phyloP scores from a whole-genome alignment of 2,888 invertebrate species.

The Iselma pallidipennis region DNA sequence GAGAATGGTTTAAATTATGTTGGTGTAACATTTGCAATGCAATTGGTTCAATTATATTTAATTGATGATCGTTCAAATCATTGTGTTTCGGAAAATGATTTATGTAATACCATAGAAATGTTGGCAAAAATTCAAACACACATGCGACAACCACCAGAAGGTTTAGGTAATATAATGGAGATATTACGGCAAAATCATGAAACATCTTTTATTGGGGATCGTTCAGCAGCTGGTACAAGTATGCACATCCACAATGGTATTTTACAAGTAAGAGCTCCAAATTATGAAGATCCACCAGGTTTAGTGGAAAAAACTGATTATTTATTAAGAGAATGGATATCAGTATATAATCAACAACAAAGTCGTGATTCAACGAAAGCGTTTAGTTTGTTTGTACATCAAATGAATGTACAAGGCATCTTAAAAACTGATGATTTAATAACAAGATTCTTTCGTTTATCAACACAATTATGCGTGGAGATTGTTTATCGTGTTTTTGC shows the following conservation, averaged over 20 bases:
- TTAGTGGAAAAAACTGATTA: slow-evolving; percentile 94
- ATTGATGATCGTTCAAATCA: slow-evolving; percentile 81
- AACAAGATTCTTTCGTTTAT: slow-evolving; percentile 94
- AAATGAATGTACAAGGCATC: slow-evolving; percentile 96
- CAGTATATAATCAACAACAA: slow-evolving; percentile 80
- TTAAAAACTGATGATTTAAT: slow-evolving; percentile 97
- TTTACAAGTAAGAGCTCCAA: slow-evolving; percentile 81
- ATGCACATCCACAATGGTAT: slow-evolving; percentile 94
- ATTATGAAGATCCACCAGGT: slow-evolving; percentile 92
- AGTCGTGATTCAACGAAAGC: slow-evolving; percentile 87
- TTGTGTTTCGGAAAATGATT: slow-evolving; percentile 79
- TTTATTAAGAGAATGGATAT: slow-evolving; percentile 94
- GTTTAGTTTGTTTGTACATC: slow-evolving; percentile 91
- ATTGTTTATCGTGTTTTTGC: slow-evolving; percentile 83
- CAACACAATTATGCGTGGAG: slow-evolving; percentile 96
- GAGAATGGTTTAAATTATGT: slow-evolving; percentile 72
- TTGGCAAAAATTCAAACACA: slow-evolving; percentile 77
- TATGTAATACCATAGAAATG: slow-evolving; percentile 85
- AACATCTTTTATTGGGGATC: slow-evolving; percentile 74
- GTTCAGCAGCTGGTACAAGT: slow-evolving; percentile 77
- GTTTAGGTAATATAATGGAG: slow-evolving; percentile 80
- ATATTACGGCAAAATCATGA: slow-evolving; percentile 77
- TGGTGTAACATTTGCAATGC: slow-evolving; percentile 89
- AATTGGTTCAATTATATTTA: slow-evolving; percentile 83
- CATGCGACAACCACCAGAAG: slow-evolving; percentile 80